Conservation (phyloP, 2,113 vertebrate genomes). For the Spermophilus dauricus region DNA sequence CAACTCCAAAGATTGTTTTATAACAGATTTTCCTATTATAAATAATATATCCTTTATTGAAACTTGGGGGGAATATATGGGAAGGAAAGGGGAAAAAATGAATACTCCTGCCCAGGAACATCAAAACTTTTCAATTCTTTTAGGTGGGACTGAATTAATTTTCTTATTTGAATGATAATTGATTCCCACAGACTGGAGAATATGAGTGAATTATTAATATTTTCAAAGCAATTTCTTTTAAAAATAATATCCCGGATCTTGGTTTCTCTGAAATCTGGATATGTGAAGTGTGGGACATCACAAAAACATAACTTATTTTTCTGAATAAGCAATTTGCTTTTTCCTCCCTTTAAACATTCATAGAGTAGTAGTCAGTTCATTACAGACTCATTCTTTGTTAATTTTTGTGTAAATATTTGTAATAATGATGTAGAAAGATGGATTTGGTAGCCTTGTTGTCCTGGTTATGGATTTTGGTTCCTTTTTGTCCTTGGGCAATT, state of each 20-base stretch:
- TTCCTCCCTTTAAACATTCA: not conserved
- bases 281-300: not conserved
- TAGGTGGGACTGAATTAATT: not conserved
- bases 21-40: not conserved
- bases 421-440: not conserved
- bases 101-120: not conserved
- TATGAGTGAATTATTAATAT: not conserved
- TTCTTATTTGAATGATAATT: slow-evolving; percentile 9
- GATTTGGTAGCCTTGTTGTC: not conserved
- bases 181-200: not conserved
- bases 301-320: slow-evolving; percentile 3
- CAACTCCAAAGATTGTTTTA: not conserved
- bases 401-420: not conserved
- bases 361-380: not conserved
- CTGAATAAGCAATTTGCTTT: not conserved
- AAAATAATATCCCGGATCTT: not conserved
- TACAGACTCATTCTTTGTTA: not conserved
- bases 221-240: not conserved
- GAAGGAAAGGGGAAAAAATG: not conserved
- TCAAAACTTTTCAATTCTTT: not conserved
- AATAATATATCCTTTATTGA: not conserved
- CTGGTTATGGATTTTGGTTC: slow-evolving; percentile 27
- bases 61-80: not conserved
- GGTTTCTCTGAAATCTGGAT: not conserved
- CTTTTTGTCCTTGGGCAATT: not conserved